Base-by-base conservation (phyloP, 1,140 invertebrate species). In the Scaptomyza montana region DNA sequence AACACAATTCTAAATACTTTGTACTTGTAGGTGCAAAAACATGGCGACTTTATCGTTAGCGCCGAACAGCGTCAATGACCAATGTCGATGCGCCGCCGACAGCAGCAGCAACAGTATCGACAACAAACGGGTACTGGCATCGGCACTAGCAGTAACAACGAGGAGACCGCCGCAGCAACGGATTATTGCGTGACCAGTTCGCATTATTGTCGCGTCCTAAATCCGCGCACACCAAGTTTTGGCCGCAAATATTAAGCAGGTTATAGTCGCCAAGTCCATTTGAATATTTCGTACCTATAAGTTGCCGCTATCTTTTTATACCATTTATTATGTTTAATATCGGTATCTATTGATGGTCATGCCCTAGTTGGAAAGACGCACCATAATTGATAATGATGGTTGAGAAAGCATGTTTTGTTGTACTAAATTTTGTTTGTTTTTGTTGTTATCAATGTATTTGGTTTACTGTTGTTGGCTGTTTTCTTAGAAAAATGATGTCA, bases 141-240 rank as follows among this genome's bases (percentile, higher is more conserved):
- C 67, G 41, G 9, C 67, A 56, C n/a, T 13, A 57, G 36, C 25
- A 33, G 33, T 53, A 57, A 6, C 68, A 57, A 74, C 13, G 78
- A 80, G n/a, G 53, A 69, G 21, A 69, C 61, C 4, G 72, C 73
- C 36, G 74, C 69, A 30, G 74, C 51, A 8, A 72, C 62, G 41
- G 86, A 92, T 60, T 91, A 90, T 90, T 77, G 89, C 79, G 90
- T 92, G 77, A 92, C 91, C 74, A 86, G 84, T 59, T 90, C 91
- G 49, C 91, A 92, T 89, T 92, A 91, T 87, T 92, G 91, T 77
- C 86, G 89, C 55, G 72, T 92, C 63, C 78, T 91, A 19, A 92
- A 91, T 81, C 91, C 91, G 63, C 77, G 89, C 82, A 87, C 82
- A 74, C 90, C 85, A 74, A 89, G 66, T 46, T 76, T 89, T 9